Evolutionary conservation across 1,140 invertebrate genomes (phyloP), one percentile per base, ranked within the genome.

Genomic region (Brachionus calyciflorus): DNA sequence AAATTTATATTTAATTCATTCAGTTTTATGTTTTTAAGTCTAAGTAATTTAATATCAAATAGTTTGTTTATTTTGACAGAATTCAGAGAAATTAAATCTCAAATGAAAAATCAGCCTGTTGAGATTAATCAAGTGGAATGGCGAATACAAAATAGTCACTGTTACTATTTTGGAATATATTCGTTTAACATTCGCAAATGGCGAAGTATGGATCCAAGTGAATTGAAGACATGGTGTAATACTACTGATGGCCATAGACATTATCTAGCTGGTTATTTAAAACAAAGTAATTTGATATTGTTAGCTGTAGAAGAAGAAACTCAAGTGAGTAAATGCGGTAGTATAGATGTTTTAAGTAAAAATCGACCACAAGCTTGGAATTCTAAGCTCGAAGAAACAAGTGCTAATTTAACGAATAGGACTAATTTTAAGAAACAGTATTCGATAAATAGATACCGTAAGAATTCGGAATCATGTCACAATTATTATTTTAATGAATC

Each of bases 381-480:
- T 12, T 30, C 19, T 7, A 17, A 21, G 5, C 7, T 12, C 1
- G 17, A 9, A 0, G 14, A 30, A 14, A 6, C 46, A 5, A 7
- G 5, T 1, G 30, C 28, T 17, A 57, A 57, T 28, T 3, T 6
- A 57, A 19, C 46, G 3, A 49, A 73, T 33, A 37, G 6, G 4
- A 30, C 69, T 2, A 55, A 49, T n/a, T 28, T 28, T 40, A 49
- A 49, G 44, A 21, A 30, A 33, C 49, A 73, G 10, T 73, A 73
- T 73, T 49, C 69, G 6, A 73, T 73, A 21, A 73, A 73, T 41
- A 30, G 69, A 49, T 73, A 73, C 49, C 17, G 69, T 4, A 73
- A 73, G 28, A 73, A 73, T 55, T 46, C 69, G 6, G 46, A 73
- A 9, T 55, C 49, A 33, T 73, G 69, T 55, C 49, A 73, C 69